Evolutionary conservation across 1,140 invertebrate species (phyloP), one percentile per base, ranked within the genome.

Genomic region (Daktulosphaira vitifoliae): DNA sequence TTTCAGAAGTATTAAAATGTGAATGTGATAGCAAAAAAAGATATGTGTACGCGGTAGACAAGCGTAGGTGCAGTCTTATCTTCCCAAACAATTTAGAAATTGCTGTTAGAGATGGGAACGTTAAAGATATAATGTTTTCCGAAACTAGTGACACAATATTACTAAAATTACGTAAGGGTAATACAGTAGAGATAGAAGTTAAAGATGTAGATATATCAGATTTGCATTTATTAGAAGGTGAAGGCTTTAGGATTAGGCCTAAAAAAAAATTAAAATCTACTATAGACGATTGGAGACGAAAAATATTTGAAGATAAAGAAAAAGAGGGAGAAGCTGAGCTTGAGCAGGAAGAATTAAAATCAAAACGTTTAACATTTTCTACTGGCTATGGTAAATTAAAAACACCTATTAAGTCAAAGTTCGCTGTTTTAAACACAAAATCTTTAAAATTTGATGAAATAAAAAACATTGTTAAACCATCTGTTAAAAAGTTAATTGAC

Each of bases 221-320:
- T n/a, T 77, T 81, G 20, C 68, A 77, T 46, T 77, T 85, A 46
- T 83, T 77, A 68, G 82, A 86, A 73, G 83, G 84, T 0, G 77
- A 81, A 65, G 83, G 84, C 18, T 79, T 82, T 11, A 38, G 66
- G 49, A 82, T 74, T 18, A 65, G 52, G 70, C 76, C 72, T 65
- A 72, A 73, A 56, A 86, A 79, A 74, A 83, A 79, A 66, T 42
- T 62, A 72, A 84, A 80, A 71, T 76, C 77, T 70, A 80, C 77
- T 79, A 74, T 76, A 75, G 75, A 80, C 68, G 68, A 78, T 82
- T 59, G 86, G 84, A 66, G 85, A 20, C 50, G 69, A 16, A 71
- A 84, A 74, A 83, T 88, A 65, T 89, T 89, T 73, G 86, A 89
- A 76, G 84, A 84, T 25, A 88, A 87, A 71, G 85, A 87, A 71